A percentile compares a stretch with the other conserved stretches of the same genome.
Conservation (phyloP, 2,113 vertebrate genomes). For the Phasianus colchicus region DNA sequence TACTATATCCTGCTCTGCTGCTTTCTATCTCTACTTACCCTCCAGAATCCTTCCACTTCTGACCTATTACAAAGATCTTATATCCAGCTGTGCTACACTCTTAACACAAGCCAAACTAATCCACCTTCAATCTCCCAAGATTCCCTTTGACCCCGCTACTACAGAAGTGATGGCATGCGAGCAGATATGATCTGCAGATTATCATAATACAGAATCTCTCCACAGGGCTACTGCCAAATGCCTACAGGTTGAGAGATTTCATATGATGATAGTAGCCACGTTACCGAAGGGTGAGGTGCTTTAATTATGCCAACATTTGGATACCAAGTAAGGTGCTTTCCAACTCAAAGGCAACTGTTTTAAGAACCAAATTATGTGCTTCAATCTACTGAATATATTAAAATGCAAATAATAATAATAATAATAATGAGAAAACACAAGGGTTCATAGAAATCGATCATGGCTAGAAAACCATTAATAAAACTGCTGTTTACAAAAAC, state of each 20-base stretch:
- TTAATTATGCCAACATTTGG: conserved; percentile 34
- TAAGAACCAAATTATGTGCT: conserved; percentile 15
- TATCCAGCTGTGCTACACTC: background rate
- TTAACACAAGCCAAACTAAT: background rate
- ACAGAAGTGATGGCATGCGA: background rate
- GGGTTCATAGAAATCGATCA: background rate
- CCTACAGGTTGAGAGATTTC: background rate
- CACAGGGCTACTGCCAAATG: background rate
- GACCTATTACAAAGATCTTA: background rate
- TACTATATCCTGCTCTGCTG: background rate
- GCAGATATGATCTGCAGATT: background rate
- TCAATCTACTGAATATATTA: background rate
- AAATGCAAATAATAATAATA: background rate
- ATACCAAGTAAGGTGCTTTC: conserved; percentile 63
- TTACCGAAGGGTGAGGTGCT: conserved; percentile 26
- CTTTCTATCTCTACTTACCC: background rate
- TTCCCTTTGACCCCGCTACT: conserved; percentile 9
- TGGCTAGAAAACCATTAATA: background rate
- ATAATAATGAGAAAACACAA: background rate
- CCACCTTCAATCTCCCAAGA: background rate
- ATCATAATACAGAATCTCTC: background rate
- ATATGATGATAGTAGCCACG: background rate
- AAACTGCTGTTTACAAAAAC: background rate
- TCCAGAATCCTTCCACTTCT: background rate
- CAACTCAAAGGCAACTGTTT: background rate